Evolutionary conservation across 1,140 invertebrate genomes (phyloP).

Genomic region (Drosophila auraria): DNA sequence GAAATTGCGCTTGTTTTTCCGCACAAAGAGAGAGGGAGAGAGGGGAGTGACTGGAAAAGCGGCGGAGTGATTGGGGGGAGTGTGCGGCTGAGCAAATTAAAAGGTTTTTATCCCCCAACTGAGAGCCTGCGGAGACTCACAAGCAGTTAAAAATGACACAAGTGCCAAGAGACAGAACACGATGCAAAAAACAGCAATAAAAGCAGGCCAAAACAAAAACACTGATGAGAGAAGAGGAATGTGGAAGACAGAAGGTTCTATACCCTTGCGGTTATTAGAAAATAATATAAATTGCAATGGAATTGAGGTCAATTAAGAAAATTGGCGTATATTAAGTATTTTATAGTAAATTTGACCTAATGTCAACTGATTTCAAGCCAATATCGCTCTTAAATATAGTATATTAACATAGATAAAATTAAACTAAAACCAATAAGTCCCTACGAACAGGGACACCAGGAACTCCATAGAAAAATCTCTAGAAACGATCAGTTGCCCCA

Average conservation of each 20-base stretch:
- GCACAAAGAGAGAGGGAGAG: not conserved
- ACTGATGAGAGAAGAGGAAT: not conserved
- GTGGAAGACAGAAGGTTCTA: not conserved
- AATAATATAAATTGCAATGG: not conserved
- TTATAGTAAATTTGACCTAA: not conserved
- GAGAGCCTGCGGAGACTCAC: constrained; percentile 50
- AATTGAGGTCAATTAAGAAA: too few relatives aligned
- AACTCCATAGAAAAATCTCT: not conserved
- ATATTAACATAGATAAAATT: too few relatives aligned
- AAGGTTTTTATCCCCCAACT: constrained; percentile 61
- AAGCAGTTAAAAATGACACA: constrained; percentile 77
- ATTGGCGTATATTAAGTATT: too few relatives aligned
- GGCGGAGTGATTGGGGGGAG: constrained; percentile 17
- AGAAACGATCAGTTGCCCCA: too few relatives aligned
- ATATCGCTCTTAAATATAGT: not conserved
- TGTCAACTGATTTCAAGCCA: not conserved
- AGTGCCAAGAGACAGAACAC: constrained; percentile 51
- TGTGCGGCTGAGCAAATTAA: constrained; percentile 52
- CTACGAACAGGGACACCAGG: not conserved
- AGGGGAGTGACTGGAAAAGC: not conserved
- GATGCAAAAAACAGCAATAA: constrained; percentile 14
- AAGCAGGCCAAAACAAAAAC: constrained; percentile 8
- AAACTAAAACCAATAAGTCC: too few relatives aligned
- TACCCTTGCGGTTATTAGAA: not conserved
- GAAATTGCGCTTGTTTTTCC: constrained; percentile 75